Base-by-base conservation (phyloP, 2,113 vertebrate species). In the Rhizomys pruinosus region DNA sequence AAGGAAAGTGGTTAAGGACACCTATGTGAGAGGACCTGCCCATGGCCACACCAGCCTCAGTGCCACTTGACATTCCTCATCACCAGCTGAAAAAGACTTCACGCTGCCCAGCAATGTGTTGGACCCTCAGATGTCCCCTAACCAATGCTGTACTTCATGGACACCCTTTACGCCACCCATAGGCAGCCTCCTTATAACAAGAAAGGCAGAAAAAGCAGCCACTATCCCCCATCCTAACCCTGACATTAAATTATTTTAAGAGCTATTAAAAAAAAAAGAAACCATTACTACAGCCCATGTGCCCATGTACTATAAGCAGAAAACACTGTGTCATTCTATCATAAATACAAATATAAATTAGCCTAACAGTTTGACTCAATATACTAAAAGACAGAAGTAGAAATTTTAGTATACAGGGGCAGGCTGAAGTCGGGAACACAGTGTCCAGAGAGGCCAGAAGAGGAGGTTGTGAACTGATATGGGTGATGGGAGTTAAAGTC, bases 221-320 rank as follows among this genome's bases (percentile, higher is more conserved):
- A 27, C 47, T 25, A 86, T 39, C 57, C 19, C 37, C 81, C 29
- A 20, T 42, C 66, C 55, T 5, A 23, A 77, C n/a, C 44, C 13
- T 76, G 59, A 77, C 73, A 97, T 96, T 97, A 97, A 97, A 96
- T 80, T 52, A 2, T 34, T 59, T 27, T 17, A 72, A 80, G 17
- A 87, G 34, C 78, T 71, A 42, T 5, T n/a, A n/a, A n/a, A n/a
- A n/a, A n/a, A n/a, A n/a, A n/a, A n/a, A n/a, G n/a, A n/a, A n/a
- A n/a, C n/a, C n/a, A n/a, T n/a, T n/a, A n/a, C n/a, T n/a, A n/a
- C n/a, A n/a, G n/a, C n/a, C n/a, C n/a, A n/a, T n/a, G n/a, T n/a
- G n/a, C n/a, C 7, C 19, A 59, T 22, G 25, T 44, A 68, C 22
- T 59, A 85, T 61, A 85, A 61, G 25, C 12, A 85, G 17, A 23